Evolutionary conservation across 2,888 invertebrate species (phyloP), one percentile per base, ranked within the genome.

Genomic region (Anthrax anthrax): DNA sequence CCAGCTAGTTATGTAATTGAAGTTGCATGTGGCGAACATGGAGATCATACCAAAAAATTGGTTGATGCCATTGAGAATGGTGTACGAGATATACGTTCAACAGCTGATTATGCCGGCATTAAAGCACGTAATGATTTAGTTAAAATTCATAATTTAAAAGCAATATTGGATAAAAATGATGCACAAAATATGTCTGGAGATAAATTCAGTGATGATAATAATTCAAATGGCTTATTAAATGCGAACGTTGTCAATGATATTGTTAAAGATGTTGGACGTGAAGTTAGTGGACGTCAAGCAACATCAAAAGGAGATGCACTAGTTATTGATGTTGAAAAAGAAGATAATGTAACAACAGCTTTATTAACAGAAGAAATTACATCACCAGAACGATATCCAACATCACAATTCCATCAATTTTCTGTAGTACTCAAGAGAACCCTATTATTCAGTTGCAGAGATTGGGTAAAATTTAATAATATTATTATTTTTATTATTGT

Each of bases 1-100:
- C 95, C 95, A 1, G 94, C 95, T 8, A 94, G 94, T 44, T 95
- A 89, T 72, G 86, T 92, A 55, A 92, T 94, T 69, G 95, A 96
- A 70, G 91, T 96, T 4, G 91, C 95, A 0, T 91, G 92, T 61
- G 95, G 95, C 0, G 95, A 96, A 67, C 92, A 95, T 63, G 96
- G 96, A 46, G 88, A 91, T 60, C 84, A 91, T 59, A 86, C 84
- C 1, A 77, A 80, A 53, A 85, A 81, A 57, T 70, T 92, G 44
- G 89, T 91, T 8, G 77, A 79, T 10, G 90, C 91, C 9, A 88
- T 92, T 44, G 78, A 83, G 53, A 88, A 88, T 64, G 89, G 91
- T 44, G 80, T 81, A 59, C 75, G 80, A 55, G 87, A 89, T 59
- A 84, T 88, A 57, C 78, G 85, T 54, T 76, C 75, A 34, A 79